Base-by-base conservation (phyloP, 2,113 vertebrate species). In the Lagenorhynchus albirostris region DNA sequence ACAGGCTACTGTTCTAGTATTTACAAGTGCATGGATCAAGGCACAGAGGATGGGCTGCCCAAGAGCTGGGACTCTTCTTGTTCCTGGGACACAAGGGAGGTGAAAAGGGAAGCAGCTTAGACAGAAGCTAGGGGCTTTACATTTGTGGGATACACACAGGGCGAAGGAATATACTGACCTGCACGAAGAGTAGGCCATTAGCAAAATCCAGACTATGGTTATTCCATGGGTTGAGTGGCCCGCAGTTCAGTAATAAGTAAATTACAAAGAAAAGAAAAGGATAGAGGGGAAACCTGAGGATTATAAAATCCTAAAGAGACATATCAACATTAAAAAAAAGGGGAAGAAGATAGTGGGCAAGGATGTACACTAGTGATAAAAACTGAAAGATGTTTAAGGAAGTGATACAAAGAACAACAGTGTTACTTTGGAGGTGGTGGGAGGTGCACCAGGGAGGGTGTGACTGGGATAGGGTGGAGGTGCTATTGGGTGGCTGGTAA, bases 391-490 rank as follows among this genome's bases (percentile, higher is more conserved):
- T 18, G 4, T 65, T 50, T 38, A 63, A 12, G 17, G 21, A 86
- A 0, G 10, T 11, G 36, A 68, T 31, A 41, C 0, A 47, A 65
- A 38, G 41, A 83, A 36, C 10, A 25, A 3, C 14, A 36, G 20
- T 25, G 71, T 12, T 63, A 26, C 31, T 23, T 2, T 17, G 36
- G n/a, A 6, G 31, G 89, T 8, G 67, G 67, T n/a, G 53, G 41
- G 13, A 12, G n/a, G 29, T 21, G 20, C 13, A 47, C 4, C 3
- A 10, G n/a, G 26, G 63, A 6, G 15, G 8, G 0, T 18, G 41
- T 29, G 21, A 33, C 10, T 6, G 0, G 29, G 67, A 85, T 5
- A 23, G 17, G 17, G 58, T 4, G 58, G 44, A 84, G 26, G 17
- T 15, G 71, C n/a, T 33, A 14, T 3, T 0, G 2, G 53, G 60